Evolutionary conservation across 2,113 vertebrate species (phyloP), one percentile per base, ranked within the genome.

Genomic region (Salminus brasiliensis): DNA sequence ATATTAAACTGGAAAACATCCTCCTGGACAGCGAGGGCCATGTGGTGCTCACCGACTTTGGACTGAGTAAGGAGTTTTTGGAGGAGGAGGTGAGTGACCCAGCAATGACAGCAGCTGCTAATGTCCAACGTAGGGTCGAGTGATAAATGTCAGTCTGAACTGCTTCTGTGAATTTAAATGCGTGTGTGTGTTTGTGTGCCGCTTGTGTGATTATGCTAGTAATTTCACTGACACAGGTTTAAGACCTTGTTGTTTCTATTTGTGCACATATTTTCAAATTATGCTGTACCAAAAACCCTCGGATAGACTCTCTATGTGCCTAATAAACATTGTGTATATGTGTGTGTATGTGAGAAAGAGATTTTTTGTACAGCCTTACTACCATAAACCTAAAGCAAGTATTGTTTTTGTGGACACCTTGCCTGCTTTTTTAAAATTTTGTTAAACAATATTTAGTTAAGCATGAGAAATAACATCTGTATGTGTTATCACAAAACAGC

Each of bases 61-160:
- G 96, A 23, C 93, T 97, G n/a, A 97, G 96, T 91, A 97, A 97
- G 85, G 96, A 97, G 87, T 97, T 97, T 87, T 87, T 97, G 80
- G 91, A 93, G 0, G 93, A 97, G 85, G 96, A 97, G 90, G 96
- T 97, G 81, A 57, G 49, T 21, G 21, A 9, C 21, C 5, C 21
- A 34, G 12, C n/a, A 55, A 23, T 3, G 36, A 16, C 27, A 27
- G n/a, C 41, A 11, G 41, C 41, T 43, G 41, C 41, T 43, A 43
- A 11, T 43, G 9, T 11, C n/a, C 10, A 10, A 25, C 52, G 10
- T 25, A 7, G 52, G 23, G 23, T 55, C 2, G 11, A 55, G 21
- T n/a, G 49, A 53, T 5, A 21, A 23, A 21, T 23, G 18, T 53
- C 1, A 53, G 52, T n/a, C 23, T 55, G 52, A 25, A 55, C 52